These are phyloP conservation scores for Notamacropus eugenii DNA, from an alignment of 2,797 vertebrate species.

Conservation along the genomic window DNA sequence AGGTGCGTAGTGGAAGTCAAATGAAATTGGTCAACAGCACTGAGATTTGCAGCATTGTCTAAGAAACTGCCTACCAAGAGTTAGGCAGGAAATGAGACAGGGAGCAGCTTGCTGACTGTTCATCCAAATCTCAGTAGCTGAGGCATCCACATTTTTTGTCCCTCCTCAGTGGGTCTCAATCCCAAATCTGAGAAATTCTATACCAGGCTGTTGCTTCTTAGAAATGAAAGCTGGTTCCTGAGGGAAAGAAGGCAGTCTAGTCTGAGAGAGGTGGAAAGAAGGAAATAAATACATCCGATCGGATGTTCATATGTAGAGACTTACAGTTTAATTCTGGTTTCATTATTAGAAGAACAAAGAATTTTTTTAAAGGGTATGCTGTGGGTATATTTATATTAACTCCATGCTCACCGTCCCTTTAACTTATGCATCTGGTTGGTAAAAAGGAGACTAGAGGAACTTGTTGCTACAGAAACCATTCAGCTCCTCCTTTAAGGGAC, in stretches of 20 bases:
- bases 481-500: constrained; percentile 13
- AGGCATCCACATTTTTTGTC: not conserved
- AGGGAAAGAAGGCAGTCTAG: not conserved
- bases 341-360: constrained; percentile 19
- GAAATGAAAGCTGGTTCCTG: constrained; percentile 9
- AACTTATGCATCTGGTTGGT: constrained; percentile 27
- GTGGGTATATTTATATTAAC: constrained; percentile 27
- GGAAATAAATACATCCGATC: not conserved
- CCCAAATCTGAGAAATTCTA: constrained; percentile 1
- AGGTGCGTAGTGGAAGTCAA: not conserved
- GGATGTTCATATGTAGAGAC: not conserved
- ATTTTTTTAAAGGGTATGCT: not conserved
- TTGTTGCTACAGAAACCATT: constrained; percentile 68
- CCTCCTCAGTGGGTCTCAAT: not conserved
- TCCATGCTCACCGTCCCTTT: constrained; percentile 32
- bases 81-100: not conserved
- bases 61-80: not conserved
- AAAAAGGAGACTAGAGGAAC: constrained; percentile 11
- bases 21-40: not conserved
- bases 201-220: constrained; percentile 8
- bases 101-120: not conserved
- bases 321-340: not conserved
- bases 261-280: not conserved
- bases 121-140: not conserved
- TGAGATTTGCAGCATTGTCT: not conserved